Evolutionary conservation across 2,888 invertebrate species (phyloP).

Genomic region (Ormia ochracea): DNA sequence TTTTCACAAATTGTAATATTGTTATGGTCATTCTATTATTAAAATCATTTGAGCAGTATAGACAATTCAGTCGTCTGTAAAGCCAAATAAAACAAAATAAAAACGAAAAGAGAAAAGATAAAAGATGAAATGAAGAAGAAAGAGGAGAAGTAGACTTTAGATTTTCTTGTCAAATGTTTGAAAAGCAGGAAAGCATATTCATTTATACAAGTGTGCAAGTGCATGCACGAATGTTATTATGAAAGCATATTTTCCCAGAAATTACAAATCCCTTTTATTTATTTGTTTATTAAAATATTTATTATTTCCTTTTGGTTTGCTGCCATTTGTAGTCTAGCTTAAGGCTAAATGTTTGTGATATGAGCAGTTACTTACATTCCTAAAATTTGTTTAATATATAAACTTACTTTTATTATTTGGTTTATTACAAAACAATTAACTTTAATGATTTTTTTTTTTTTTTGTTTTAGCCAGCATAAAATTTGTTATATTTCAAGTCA

Average conservation of each 20-base stretch:
- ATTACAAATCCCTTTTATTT: constrained; percentile 1
- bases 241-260: background rate
- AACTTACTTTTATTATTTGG: background rate
- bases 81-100: too few species aligned
- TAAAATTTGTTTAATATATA: background rate
- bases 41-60: constrained; percentile 52
- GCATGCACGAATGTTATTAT: background rate
- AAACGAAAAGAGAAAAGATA: constrained; percentile 63
- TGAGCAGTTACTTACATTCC: too few species aligned
- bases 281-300: constrained; percentile 26
- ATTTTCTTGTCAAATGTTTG: constrained; percentile 13
- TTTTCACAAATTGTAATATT: constrained; percentile 50
- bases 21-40: constrained; percentile 47
- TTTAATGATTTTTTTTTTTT: too few species aligned
- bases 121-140: constrained; percentile 59
- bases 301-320: background rate
- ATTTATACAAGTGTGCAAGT: too few species aligned
- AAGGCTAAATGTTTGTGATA: too few species aligned
- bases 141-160: too few species aligned
- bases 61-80: constrained; percentile 66
- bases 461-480: too few species aligned
- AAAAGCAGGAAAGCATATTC: background rate
- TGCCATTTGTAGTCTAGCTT: background rate
- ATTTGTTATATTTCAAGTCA: too few species aligned
- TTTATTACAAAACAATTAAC: constrained; percentile 6